A percentile compares a stretch with the other conserved stretches of the same genome.
Evolutionary conservation across 2,113 vertebrate genomes (phyloP).

Genomic region (Catharus bicknelli): DNA sequence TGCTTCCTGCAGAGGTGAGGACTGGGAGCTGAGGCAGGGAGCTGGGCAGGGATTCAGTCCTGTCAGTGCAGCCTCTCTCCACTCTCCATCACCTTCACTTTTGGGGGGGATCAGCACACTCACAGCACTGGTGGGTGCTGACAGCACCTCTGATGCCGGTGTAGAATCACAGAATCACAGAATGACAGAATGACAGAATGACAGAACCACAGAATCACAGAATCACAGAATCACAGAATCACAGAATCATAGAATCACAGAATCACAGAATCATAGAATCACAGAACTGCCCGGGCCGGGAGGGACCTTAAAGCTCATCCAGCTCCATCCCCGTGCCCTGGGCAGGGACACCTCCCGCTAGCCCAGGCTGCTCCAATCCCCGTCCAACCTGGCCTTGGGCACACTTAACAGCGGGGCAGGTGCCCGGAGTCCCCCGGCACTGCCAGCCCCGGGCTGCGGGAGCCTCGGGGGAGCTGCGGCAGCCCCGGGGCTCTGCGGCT

Average conservation of each 20-base stretch:
- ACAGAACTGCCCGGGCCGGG: background rate
- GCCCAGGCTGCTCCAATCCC: background rate
- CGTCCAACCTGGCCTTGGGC: background rate
- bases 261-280: too few relatives aligned
- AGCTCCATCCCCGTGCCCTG: background rate
- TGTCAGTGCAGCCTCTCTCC: rapidly evolving
- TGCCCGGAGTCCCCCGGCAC: background rate
- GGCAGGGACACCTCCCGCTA: background rate
- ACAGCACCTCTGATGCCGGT: rapidly evolving
- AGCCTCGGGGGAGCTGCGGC: background rate
- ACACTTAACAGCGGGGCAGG: rapidly evolving
- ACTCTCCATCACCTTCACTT: rapidly evolving
- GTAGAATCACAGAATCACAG: background rate
- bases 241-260: too few relatives aligned
- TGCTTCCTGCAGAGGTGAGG: background rate
- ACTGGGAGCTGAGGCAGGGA: background rate
- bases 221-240: too few relatives aligned
- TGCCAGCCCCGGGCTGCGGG: background rate
- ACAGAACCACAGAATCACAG: too few relatives aligned
- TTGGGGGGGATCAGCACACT: background rate
- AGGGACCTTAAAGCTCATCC: rapidly evolving
- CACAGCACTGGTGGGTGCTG: background rate
- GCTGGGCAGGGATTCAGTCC: background rate
- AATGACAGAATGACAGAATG: too few relatives aligned
- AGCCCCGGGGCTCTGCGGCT: background rate